Conservation (phyloP, 2,113 vertebrate species). For the Archocentrus centrarchus region DNA sequence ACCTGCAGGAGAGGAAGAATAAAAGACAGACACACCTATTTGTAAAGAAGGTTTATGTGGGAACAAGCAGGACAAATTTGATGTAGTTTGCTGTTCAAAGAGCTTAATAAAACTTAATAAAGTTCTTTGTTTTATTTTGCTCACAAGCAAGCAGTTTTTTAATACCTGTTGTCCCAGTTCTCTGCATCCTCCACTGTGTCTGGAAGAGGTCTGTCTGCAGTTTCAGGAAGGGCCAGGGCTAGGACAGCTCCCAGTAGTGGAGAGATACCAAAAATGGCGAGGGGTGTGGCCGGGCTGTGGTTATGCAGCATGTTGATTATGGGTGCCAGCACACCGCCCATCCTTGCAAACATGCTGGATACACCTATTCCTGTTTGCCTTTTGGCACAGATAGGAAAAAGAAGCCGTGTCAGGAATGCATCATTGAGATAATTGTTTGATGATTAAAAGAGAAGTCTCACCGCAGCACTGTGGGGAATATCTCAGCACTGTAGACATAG, state of each 20-base stretch:
- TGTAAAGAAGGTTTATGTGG: background rate
- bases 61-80: background rate
- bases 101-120: background rate
- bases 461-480: constrained; percentile 87
- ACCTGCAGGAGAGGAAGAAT: constrained; percentile 52
- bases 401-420: too few relatives aligned
- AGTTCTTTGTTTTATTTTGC: background rate
- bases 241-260: constrained; percentile 80
- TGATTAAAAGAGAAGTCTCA: constrained; percentile 34
- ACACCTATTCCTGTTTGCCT: constrained; percentile 88
- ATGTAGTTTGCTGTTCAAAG: background rate
- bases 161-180: constrained; percentile 69
- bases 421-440: background rate
- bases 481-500: constrained; percentile 86
- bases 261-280: constrained; percentile 78
- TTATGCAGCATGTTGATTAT: constrained; percentile 78
- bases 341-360: constrained; percentile 80
- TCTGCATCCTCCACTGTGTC: constrained; percentile 84
- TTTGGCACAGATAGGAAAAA: background rate
- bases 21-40: background rate
- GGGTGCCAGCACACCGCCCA: constrained; percentile 83
- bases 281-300: constrained; percentile 64
- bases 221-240: constrained; percentile 83
- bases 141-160: background rate
- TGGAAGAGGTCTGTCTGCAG: constrained; percentile 76